A percentile compares a stretch with the other conserved stretches of the same genome.
Conservation (phyloP, 2,113 vertebrate genomes). For the Chinchilla lanigera region DNA sequence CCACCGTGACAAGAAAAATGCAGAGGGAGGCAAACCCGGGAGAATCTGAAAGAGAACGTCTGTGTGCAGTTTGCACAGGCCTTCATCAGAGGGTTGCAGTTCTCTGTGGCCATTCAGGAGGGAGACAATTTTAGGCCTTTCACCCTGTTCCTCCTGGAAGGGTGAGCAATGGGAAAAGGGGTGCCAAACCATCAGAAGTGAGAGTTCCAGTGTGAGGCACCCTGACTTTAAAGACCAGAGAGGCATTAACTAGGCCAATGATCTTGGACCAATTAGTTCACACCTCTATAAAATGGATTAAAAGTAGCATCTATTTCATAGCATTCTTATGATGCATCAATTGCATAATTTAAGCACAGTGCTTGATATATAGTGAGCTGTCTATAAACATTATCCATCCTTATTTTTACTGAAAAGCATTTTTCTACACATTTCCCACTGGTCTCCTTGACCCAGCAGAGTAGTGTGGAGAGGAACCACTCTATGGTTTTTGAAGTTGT, state of each 20-base stretch:
- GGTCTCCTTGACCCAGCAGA: neutral
- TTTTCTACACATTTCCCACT: neutral
- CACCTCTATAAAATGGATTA: neutral
- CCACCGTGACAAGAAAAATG: neutral
- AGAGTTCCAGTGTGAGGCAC: neutral
- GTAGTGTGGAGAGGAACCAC: neutral
- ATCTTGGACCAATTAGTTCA: neutral
- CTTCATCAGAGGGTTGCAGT: neutral
- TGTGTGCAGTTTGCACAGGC: neutral
- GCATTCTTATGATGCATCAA: neutral
- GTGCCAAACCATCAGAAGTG: neutral
- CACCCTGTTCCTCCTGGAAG: neutral
- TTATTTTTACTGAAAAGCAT: neutral
- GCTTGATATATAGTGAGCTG: neutral
- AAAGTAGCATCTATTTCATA: neutral
- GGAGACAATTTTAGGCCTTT: neutral
- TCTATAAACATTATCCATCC: neutral
- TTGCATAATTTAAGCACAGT: neutral
- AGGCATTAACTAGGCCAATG: neutral
- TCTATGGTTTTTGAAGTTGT: neutral
- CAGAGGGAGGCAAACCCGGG: neutral
- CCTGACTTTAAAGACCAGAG: neutral
- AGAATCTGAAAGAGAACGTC: neutral
- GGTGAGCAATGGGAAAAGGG: neutral
- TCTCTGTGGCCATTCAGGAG: neutral